These are phyloP conservation scores for Sphaeridia pumilis DNA, from an alignment of 2,888 invertebrate species.

Conservation along the genomic window DNA sequence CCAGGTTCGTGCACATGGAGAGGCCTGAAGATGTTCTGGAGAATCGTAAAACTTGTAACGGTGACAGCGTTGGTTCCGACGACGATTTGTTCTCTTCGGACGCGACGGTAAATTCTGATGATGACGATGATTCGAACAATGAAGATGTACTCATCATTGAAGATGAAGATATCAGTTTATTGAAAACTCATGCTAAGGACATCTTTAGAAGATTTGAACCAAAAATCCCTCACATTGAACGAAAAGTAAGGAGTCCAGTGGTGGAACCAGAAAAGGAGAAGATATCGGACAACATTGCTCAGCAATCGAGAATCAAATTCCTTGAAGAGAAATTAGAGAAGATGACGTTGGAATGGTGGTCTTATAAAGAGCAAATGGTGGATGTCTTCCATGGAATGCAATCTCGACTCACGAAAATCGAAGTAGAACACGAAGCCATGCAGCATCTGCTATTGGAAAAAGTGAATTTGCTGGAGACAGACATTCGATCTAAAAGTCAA, in stretches of 20 bases:
- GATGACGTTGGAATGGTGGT: slow-evolving; percentile 15
- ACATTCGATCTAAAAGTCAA: slow-evolving; percentile 17
- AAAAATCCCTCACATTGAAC: background rate
- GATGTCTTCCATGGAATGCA: slow-evolving; percentile 10
- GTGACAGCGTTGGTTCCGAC: background rate
- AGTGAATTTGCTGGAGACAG: slow-evolving; percentile 17
- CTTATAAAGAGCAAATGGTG: slow-evolving; percentile 14
- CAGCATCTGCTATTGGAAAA: slow-evolving; percentile 17
- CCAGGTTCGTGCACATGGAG: slow-evolving; percentile 16
- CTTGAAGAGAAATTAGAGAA: slow-evolving; percentile 14
- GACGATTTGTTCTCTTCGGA: slow-evolving; percentile 1
- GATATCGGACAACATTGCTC: slow-evolving; percentile 5
- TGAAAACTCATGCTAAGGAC: background rate
- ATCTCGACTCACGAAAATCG: slow-evolving; percentile 3
- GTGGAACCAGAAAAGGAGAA: background rate
- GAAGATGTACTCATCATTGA: background rate
- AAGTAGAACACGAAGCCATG: slow-evolving; percentile 14
- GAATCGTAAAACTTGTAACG: background rate
- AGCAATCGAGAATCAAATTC: slow-evolving; percentile 8
- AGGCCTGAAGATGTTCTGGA: slow-evolving; percentile 10
- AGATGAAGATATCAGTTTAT: background rate
- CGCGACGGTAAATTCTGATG: slow-evolving; percentile 5
- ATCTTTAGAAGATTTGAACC: too few relatives aligned
- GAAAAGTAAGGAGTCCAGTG: background rate
- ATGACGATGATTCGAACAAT: slow-evolving; percentile 2